Base-by-base conservation (phyloP, 2,113 vertebrate genomes). In the Sinosuthora webbiana region DNA sequence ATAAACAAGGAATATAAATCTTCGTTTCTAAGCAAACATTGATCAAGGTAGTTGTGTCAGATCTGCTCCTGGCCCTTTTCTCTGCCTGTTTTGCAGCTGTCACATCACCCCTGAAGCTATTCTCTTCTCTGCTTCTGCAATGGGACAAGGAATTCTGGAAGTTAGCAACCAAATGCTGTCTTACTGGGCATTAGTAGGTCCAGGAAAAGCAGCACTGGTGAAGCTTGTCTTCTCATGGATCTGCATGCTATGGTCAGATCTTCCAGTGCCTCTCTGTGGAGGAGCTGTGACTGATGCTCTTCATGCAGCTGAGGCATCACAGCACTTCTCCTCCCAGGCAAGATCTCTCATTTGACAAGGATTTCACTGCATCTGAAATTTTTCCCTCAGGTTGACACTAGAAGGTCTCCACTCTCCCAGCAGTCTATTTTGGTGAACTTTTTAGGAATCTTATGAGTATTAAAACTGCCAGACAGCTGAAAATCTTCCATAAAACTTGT, bases 1-100 rank as follows among this genome's bases (percentile, higher is more conserved):
- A 83, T 65, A 93, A 89, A 92, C 42, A 89, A 93, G 86, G 65
- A 88, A 83, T 65, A 89, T 86, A 89, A 82, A 92, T 92, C 57
- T 84, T 74, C 0, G 0, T 70, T 90, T 84, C 42, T 75, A 94
- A 94, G 57, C 74, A 93, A 95, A 87, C 68, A 95, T 25, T 89
- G 50, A 92, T 90, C 65, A 68, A 85, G 53, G 27, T 57, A 30
- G n/a, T 59, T 67, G 59, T 37, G 35, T 86, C 88, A 80, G 64
- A 83, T 55, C 47, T 79, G 23, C 41, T 94, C 49, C 65, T 57
- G 44, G 35, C 42, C 21, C 50, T 87, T 79, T 94, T 77, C 69
- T 68, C 45, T 85, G 33, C 47, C 45, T 76, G 21, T 85, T 93
- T 85, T 73, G 28, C 74, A 69, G 57, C 25, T 62, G 62, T 53